A percentile compares a stretch with the other conserved stretches of the same genome.
phyloP scores from a whole-genome alignment of 2,797 vertebrate genomes.

The Loris lydekkerianus region DNA sequence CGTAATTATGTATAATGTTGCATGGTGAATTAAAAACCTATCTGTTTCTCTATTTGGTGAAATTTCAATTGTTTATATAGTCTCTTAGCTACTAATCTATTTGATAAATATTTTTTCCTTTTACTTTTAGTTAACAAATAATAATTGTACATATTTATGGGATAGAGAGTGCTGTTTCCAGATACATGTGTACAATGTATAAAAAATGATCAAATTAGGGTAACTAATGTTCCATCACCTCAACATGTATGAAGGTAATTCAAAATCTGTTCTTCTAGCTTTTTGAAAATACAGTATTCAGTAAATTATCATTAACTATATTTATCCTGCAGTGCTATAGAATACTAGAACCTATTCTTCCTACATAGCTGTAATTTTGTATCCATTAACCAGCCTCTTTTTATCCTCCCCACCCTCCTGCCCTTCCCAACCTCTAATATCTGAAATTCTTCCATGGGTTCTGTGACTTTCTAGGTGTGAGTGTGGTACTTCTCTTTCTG shows the following conservation, averaged over 20 bases:
- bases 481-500: background rate
- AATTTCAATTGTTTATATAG: background rate
- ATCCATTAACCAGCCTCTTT: background rate
- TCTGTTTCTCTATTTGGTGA: conserved; percentile 34
- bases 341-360: background rate
- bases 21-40: conserved; percentile 36
- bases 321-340: background rate
- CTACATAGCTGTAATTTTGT: background rate
- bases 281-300: background rate
- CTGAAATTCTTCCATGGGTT: background rate
- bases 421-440: background rate
- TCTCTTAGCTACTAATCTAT: conserved; percentile 45
- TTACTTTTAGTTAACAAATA: background rate
- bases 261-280: background rate
- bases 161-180: background rate
- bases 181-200: background rate
- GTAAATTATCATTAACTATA: background rate
- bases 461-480: background rate
- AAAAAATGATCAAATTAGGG: background rate
- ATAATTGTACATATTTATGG: background rate
- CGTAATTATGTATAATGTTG: conserved; percentile 11
- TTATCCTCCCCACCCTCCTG: background rate
- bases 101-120: background rate
- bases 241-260: background rate
- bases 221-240: background rate